A percentile compares a stretch with the other conserved stretches of the same genome.
phyloP scores from a whole-genome alignment of 1,140 invertebrate genomes.

The Anastrepha ludens region DNA sequence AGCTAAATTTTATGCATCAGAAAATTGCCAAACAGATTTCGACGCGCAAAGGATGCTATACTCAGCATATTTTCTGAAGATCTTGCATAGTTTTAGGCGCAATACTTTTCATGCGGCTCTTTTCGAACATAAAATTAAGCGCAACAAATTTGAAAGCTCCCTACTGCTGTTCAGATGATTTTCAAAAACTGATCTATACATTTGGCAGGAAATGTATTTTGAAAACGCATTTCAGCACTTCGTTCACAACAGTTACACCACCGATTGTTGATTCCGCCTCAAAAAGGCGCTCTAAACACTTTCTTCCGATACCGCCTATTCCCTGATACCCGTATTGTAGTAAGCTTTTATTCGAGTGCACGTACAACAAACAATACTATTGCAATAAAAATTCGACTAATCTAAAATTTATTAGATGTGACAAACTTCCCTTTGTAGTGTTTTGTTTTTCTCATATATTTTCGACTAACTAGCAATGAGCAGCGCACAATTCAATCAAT shows the following conservation, averaged over 20 bases:
- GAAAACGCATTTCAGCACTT: slow-evolving; percentile 18
- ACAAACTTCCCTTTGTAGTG: background rate
- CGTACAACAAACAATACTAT: background rate
- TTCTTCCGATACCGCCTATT: no score
- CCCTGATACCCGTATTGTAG: no score
- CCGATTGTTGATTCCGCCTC: no score
- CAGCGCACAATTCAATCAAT: slow-evolving; percentile 6
- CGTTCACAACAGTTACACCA: background rate
- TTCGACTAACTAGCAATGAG: background rate
- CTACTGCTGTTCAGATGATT: background rate
- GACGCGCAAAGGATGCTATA: no score
- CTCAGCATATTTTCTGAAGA: no score
- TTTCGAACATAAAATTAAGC: background rate
- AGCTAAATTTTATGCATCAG: background rate
- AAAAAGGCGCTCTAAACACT: no score
- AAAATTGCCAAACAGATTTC: background rate
- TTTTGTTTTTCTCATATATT: slow-evolving; percentile 14
- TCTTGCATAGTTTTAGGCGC: background rate
- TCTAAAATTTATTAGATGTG: background rate
- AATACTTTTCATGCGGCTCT: background rate
- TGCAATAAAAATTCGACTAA: background rate
- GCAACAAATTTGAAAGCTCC: background rate
- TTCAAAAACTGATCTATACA: background rate
- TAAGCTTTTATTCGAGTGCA: background rate
- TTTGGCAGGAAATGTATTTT: background rate